Evolutionary conservation across 1,140 invertebrate genomes (phyloP).

Genomic region (Drosophila eugracilis): DNA sequence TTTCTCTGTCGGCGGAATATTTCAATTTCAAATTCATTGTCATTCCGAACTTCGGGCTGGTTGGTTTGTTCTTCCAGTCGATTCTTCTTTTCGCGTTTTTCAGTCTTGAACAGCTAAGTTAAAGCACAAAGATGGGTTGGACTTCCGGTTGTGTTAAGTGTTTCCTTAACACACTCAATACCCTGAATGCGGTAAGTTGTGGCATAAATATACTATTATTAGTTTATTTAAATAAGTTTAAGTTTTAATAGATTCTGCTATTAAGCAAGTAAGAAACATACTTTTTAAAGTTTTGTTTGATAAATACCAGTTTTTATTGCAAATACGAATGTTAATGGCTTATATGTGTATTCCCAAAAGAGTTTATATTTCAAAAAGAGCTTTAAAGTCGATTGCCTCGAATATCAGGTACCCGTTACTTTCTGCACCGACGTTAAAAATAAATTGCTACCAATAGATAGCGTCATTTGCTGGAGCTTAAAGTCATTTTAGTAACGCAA

Average conservation of each 20-base stretch:
- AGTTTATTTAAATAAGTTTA: too few species aligned
- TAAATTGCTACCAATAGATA: too few species aligned
- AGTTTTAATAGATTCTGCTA: too few species aligned
- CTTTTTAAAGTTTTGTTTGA: neutral
- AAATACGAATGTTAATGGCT: too few species aligned
- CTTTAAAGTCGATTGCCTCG: too few species aligned
- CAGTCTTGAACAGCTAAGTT: neutral
- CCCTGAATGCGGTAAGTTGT: conserved; percentile 65
- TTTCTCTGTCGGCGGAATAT: neutral
- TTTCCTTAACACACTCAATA: conserved; percentile 67
- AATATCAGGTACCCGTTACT: too few species aligned
- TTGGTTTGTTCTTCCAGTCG: conserved; percentile 21
- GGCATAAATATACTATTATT: too few species aligned
- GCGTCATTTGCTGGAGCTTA: too few species aligned
- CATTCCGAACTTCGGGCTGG: conserved; percentile 12
- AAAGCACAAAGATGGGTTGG: conserved; percentile 62
- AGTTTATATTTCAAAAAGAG: too few species aligned
- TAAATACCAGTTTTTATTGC: neutral
- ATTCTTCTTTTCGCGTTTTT: neutral
- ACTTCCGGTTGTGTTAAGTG: conserved; percentile 73
- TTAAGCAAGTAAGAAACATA: neutral
- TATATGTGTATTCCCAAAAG: neutral
- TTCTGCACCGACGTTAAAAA: too few species aligned
- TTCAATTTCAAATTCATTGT: conserved; percentile 38
- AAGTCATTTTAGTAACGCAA: too few species aligned